Evolutionary conservation across 2,797 vertebrate genomes (phyloP).

Genomic region (Neostethus bicornis): DNA sequence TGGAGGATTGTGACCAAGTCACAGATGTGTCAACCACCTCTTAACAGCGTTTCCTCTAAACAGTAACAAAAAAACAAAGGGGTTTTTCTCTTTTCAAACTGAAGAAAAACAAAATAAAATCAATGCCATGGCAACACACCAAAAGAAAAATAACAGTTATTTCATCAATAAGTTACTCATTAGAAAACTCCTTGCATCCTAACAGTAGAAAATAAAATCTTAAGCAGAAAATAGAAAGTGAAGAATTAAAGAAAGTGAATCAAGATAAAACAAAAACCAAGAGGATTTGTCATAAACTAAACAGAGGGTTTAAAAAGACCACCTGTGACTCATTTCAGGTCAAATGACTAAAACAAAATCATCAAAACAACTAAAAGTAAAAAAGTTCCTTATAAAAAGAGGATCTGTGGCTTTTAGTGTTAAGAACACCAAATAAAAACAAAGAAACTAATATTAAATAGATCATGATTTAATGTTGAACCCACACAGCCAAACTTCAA

Average conservation of each 20-base stretch:
- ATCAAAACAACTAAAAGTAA: slow-evolving; percentile 15
- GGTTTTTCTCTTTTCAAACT: slow-evolving; percentile 1
- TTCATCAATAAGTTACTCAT: slow-evolving; percentile 3
- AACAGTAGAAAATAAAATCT: slow-evolving; percentile 7
- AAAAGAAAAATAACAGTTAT: neutral
- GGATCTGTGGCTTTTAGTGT: slow-evolving; percentile 12
- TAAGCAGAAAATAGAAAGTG: slow-evolving; percentile 26
- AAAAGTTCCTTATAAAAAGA: slow-evolving; percentile 33
- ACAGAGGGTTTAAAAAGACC: slow-evolving; percentile 19
- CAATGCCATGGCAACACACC: neutral
- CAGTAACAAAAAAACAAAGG: neutral
- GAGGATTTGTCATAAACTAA: slow-evolving; percentile 31
- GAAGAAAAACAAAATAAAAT: neutral
- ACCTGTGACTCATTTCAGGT: slow-evolving; percentile 19
- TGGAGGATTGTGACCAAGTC: neutral
- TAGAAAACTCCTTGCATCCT: neutral
- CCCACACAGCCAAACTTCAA: slow-evolving; percentile 42
- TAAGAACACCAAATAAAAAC: slow-evolving; percentile 10
- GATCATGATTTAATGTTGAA: slow-evolving; percentile 66
- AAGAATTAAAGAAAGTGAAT: slow-evolving; percentile 29
- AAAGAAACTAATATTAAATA: slow-evolving; percentile 39
- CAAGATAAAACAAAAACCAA: slow-evolving; percentile 9
- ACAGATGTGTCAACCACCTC: slow-evolving; percentile 39
- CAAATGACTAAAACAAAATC: slow-evolving; percentile 30
- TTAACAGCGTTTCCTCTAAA: neutral